phyloP scores from a whole-genome alignment of 2,888 invertebrate species.

The Anoncus sp. region DNA sequence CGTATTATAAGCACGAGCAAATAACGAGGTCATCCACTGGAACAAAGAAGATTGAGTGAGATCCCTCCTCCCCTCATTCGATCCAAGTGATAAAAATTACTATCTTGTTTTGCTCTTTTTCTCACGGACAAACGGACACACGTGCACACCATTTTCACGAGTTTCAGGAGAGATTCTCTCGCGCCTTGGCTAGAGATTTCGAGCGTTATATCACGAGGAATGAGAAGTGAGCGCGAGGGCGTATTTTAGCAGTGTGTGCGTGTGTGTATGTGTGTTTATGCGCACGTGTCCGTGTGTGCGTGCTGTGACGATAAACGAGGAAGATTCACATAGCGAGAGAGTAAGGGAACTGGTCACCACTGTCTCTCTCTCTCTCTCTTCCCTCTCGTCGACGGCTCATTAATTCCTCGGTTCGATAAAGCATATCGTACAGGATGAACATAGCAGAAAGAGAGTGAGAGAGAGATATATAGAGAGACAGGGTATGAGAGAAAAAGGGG shows the following conservation, averaged over 20 bases:
- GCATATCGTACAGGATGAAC: conserved; percentile 62
- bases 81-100: conserved; percentile 45
- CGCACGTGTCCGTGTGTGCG: no score
- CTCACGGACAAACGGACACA: conserved; percentile 1
- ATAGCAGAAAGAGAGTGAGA: conserved; percentile 30
- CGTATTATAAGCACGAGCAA: conserved; percentile 11
- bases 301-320: conserved; percentile 40
- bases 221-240: conserved; percentile 30
- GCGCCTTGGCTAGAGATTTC: conserved; percentile 17
- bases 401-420: conserved; percentile 69
- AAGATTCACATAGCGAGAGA: conserved; percentile 32
- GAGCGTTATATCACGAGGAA: conserved; percentile 16
- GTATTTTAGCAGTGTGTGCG: conserved; percentile 31
- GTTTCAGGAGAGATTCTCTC: neutral
- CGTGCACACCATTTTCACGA: conserved; percentile 6
- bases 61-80: no score
- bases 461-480: conserved; percentile 45
- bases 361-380: conserved; percentile 18
- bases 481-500: conserved; percentile 7
- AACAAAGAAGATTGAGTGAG: conserved; percentile 47
- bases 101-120: conserved; percentile 15
- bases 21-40: conserved; percentile 42
- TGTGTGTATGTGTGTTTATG: no score
- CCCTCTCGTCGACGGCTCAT: conserved; percentile 67
- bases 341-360: conserved; percentile 54